Base-by-base conservation (phyloP, 1,140 invertebrate genomes). In the Sinonovacula constricta region DNA sequence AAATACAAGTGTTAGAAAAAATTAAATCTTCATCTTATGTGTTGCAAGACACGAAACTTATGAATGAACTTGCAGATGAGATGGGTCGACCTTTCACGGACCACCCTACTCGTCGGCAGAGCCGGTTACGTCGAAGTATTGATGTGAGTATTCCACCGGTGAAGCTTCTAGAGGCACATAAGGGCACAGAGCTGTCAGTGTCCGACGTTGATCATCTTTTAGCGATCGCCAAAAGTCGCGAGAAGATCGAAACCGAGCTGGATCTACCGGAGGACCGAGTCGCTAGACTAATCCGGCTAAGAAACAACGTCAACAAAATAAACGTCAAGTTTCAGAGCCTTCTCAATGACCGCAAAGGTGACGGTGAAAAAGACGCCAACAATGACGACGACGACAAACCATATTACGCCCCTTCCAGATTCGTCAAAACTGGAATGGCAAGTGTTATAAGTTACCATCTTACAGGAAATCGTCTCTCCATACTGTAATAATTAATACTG, bases 231-330 rank as follows among this genome's bases (percentile, higher is more conserved):
- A 24, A 36, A 33, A 76, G 63, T 49, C 7, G 72, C 14, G 39
- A 82, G 45, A 79, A 75, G 53, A 83, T 85, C 4, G 68, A 83
- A 28, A 28, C 22, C 14, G 69, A 71, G 45, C 30, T 85, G 7
- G 76, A 83, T 31, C 53, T 85, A 57, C 82, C 84, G 12, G 57
- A 26, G 12, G 78, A 81, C 31, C 63, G 65, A 39, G 69, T 83
- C 18, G 63, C 39, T 14, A 51, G 84, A 12, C 65, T 85, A 15
- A 34, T 79, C 1, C 15, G 49, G 5, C 56, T 85, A 12, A 81
- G 71, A 24, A 62, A 79, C 14, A 85, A 85, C 45, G 82, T 85
- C 18, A 26, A 77, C 7, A 74, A 69, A 24, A 85, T 85, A 12
- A 82, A 85, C 26, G 54, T 54, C 31, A 81, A 71, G 51, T 83